Percentiles rank a stretch among this genome's conserved stretches.
Conservation (phyloP, 2,113 vertebrate genomes). For the Coptodon bakossiorum region DNA sequence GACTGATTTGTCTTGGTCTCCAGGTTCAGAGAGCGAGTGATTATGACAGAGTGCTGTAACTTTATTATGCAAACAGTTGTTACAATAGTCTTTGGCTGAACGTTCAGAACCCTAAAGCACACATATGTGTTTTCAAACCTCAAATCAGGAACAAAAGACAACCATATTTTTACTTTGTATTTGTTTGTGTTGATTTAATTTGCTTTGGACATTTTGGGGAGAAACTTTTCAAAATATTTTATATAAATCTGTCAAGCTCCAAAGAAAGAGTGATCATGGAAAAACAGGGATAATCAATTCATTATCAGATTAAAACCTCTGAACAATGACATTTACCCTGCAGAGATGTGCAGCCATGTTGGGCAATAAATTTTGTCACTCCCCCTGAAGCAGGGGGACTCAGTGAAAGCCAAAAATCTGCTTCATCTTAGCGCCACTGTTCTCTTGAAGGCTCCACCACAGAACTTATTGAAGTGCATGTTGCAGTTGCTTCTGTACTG, state of each 20-base stretch:
- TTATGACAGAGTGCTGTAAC: background rate
- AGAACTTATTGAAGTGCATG: background rate
- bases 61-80: background rate
- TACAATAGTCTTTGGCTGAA: background rate
- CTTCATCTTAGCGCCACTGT: background rate
- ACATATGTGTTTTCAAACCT: rapidly evolving
- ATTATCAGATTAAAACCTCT: background rate
- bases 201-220: background rate
- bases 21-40: background rate
- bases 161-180: background rate
- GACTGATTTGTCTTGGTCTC: slow-evolving; percentile 5
- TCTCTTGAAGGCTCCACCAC: background rate
- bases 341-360: background rate
- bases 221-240: background rate
- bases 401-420: background rate
- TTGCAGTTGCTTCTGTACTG: background rate
- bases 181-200: background rate
- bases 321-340: background rate
- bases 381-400: background rate
- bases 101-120: background rate
- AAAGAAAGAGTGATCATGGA: background rate
- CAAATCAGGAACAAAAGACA: background rate
- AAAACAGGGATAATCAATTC: background rate
- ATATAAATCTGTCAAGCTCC: background rate
- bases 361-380: background rate